These are phyloP conservation scores for Callorhinus ursinus DNA, from an alignment of 2,113 vertebrate species.

Conservation along the genomic window DNA sequence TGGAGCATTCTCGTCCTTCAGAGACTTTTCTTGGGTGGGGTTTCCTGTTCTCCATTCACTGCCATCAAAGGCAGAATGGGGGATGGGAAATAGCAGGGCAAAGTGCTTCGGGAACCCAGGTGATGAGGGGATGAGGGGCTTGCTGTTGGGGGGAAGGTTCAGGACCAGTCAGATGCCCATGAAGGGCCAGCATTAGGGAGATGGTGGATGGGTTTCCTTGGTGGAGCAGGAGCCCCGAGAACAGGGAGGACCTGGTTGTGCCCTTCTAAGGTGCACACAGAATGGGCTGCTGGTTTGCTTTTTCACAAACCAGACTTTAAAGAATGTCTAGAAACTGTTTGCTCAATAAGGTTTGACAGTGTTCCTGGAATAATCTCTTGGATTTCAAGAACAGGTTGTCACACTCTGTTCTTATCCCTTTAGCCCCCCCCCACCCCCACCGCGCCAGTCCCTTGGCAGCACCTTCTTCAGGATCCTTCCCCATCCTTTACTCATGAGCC, in stretches of 20 bases:
- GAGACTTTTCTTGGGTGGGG: not conserved
- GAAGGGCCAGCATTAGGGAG: not conserved
- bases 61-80: not conserved
- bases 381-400: not conserved
- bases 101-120: not conserved
- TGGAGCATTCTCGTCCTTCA: not conserved
- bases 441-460: not conserved
- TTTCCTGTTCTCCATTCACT: not conserved
- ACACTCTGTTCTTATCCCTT: not conserved
- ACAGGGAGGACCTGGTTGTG: not conserved
- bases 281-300: not conserved
- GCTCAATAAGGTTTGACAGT: not conserved
- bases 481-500: not conserved
- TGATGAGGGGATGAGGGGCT: not conserved
- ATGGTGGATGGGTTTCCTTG: rapidly evolving
- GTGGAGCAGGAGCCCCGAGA: not conserved
- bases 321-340: not conserved
- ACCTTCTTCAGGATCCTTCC: not conserved
- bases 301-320: not conserved
- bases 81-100: not conserved
- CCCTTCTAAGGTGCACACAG: not conserved
- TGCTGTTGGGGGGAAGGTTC: not conserved
- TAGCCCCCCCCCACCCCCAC: not conserved
- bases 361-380: not conserved
- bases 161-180: not conserved